These are phyloP conservation scores for Indicator maculatus DNA, from an alignment of 2,113 vertebrate genomes.

Conservation along the genomic window DNA sequence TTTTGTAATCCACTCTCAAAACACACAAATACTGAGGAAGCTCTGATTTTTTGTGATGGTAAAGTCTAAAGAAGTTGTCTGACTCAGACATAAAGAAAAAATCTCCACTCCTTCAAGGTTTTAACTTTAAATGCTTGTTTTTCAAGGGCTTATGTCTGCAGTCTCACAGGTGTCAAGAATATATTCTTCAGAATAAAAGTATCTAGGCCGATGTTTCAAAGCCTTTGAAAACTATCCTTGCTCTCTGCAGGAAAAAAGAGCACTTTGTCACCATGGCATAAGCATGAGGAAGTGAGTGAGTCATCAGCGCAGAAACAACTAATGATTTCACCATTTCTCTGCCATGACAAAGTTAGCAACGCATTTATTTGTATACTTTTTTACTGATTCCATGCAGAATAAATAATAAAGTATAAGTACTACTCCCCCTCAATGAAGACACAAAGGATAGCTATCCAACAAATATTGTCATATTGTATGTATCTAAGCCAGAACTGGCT, in stretches of 20 bases:
- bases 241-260: background rate
- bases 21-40: background rate
- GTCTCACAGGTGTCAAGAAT: background rate
- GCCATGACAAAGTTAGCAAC: background rate
- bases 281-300: slow-evolving; percentile 1
- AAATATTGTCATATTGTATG: background rate
- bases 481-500: background rate
- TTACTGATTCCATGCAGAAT: background rate
- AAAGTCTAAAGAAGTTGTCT: background rate
- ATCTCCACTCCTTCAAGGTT: background rate
- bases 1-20: background rate
- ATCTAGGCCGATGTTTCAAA: background rate
- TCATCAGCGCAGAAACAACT: background rate
- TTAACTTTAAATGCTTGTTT: background rate
- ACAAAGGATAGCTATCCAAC: background rate
- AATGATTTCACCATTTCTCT: background rate
- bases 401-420: background rate
- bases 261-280: background rate
- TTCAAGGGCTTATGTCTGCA: background rate
- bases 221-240: background rate
- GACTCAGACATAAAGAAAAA: background rate
- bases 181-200: background rate
- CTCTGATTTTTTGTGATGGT: background rate
- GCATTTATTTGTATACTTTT: background rate
- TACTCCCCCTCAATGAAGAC: background rate